These are phyloP conservation scores for Albula goreensis DNA, from an alignment of 2,113 vertebrate genomes.

Conservation along the genomic window DNA sequence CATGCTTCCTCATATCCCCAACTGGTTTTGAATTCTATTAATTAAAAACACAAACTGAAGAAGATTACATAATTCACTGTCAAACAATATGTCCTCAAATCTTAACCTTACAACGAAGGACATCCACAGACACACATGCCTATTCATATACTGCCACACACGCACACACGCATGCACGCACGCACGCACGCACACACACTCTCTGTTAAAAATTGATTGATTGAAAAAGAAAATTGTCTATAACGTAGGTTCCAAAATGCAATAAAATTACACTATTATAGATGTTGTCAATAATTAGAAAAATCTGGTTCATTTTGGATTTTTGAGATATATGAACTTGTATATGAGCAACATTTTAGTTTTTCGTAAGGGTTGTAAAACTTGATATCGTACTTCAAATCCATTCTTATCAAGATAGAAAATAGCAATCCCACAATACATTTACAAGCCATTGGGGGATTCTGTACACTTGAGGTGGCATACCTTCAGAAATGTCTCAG, in stretches of 20 bases:
- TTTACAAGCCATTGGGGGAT: neutral
- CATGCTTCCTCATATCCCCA: neutral
- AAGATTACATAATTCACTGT: neutral
- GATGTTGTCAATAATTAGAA: neutral
- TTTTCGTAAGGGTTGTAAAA: conserved; percentile 3
- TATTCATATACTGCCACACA: neutral
- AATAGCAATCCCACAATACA: neutral
- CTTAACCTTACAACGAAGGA: neutral
- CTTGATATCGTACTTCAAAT: neutral
- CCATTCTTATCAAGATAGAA: neutral
- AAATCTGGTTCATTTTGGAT: neutral
- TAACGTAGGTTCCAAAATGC: neutral
- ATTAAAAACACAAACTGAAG: neutral
- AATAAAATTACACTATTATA: neutral
- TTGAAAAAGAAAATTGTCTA: neutral
- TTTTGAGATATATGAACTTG: neutral
- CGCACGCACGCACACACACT: neutral
- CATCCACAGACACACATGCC: neutral
- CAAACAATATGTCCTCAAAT: neutral
- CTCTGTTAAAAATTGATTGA: neutral
- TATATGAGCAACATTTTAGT: neutral
- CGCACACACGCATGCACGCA: neutral
- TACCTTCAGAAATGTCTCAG: neutral
- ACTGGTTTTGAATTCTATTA: neutral
- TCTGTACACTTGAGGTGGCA: neutral